These are phyloP conservation scores for Pongo abelii DNA, from an alignment of 2,113 vertebrate genomes.

Conservation along the genomic window DNA sequence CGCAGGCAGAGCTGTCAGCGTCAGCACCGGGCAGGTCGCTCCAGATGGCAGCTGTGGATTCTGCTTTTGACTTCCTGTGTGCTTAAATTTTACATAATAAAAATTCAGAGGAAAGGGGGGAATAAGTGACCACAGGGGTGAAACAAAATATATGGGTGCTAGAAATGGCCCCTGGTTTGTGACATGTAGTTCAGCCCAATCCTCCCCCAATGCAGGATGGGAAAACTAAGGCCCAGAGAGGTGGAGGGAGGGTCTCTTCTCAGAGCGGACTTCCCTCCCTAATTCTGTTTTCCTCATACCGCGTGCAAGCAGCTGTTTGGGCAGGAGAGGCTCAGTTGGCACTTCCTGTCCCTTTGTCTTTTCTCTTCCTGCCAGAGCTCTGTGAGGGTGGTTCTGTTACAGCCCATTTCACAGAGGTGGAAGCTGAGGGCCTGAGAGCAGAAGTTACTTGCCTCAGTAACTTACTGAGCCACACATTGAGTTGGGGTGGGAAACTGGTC, in stretches of 20 bases:
- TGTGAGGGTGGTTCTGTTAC: no score
- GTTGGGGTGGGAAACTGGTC: not conserved
- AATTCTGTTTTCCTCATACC: not conserved
- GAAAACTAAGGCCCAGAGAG: not conserved
- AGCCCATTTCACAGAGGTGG: not conserved
- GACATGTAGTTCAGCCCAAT: not conserved
- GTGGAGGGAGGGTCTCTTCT: no score
- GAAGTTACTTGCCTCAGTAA: not conserved
- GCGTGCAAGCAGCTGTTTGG: not conserved
- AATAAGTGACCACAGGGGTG: not conserved
- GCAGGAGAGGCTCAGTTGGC: not conserved
- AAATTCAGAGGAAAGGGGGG: not conserved
- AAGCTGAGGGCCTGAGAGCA: not conserved
- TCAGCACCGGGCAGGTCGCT: not conserved
- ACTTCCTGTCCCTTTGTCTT: not conserved
- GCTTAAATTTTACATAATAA: not conserved
- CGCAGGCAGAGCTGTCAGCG: not conserved
- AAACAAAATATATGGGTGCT: not conserved
- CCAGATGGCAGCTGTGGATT: not conserved
- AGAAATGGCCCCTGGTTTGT: not conserved
- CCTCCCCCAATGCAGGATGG: not conserved
- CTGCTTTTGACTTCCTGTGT: not conserved
- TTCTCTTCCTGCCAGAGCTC: no score
- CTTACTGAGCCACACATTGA: not conserved
- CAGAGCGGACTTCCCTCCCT: not conserved